Conservation (phyloP, 1,140 invertebrate genomes). For the Euglossa dilemma region DNA sequence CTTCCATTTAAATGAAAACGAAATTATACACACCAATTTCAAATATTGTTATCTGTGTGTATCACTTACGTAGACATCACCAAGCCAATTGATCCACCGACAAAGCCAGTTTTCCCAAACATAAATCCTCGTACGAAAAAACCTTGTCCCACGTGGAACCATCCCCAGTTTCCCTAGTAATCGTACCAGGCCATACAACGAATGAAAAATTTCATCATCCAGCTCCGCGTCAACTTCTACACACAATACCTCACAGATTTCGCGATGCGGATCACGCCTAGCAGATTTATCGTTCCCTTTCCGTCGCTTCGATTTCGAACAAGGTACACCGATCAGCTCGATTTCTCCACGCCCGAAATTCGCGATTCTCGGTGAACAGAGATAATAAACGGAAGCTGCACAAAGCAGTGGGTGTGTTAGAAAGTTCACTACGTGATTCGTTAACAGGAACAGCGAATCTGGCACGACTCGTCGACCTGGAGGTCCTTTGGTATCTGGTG, state of each 20-base stretch:
- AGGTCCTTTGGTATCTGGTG: not conserved
- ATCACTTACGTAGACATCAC: too few relatives aligned
- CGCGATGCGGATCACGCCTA: not conserved
- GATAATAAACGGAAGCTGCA: slow-evolving; percentile 17
- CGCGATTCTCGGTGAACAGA: not conserved
- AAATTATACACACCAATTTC: too few relatives aligned
- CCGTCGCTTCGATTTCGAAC: not conserved
- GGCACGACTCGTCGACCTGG: slow-evolving; percentile 7
- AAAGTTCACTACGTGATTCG: slow-evolving; percentile 59
- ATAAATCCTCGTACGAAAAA: too few relatives aligned
- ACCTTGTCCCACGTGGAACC: too few relatives aligned
- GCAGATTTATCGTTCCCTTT: slow-evolving; percentile 14
- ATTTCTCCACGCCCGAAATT: slow-evolving; percentile 28
- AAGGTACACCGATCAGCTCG: slow-evolving; percentile 42
- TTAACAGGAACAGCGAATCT: slow-evolving; percentile 42
- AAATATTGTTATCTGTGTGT: too few relatives aligned
- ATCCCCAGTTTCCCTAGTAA: too few relatives aligned
- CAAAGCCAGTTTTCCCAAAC: too few relatives aligned
- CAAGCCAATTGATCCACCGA: too few relatives aligned
- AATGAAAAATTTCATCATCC: too few relatives aligned
- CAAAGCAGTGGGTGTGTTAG: slow-evolving; percentile 17
- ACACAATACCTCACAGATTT: not conserved
- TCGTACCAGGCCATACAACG: too few relatives aligned
- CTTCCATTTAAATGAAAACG: too few relatives aligned
- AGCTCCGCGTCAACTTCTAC: not conserved